These are phyloP conservation scores for Cosmia trapezina DNA, from an alignment of 2,888 invertebrate genomes.

Conservation along the genomic window DNA sequence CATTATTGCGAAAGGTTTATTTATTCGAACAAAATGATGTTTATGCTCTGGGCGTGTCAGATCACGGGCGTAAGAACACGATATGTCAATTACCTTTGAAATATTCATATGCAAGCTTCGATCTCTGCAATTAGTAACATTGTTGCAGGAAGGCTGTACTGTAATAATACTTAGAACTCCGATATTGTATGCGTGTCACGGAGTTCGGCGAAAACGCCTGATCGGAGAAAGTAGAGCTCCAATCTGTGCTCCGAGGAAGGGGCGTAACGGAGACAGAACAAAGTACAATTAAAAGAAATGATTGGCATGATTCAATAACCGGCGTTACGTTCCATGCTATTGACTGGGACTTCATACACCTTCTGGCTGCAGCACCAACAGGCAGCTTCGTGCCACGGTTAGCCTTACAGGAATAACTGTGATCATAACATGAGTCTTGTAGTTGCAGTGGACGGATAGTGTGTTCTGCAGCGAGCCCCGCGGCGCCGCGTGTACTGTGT, in stretches of 20 bases:
- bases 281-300: neutral
- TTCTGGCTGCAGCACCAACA: neutral
- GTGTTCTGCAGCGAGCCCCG: conserved; percentile 6
- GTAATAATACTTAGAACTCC: neutral
- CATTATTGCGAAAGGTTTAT: conserved; percentile 3
- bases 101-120: conserved; percentile 26
- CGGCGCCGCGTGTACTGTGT: conserved; percentile 21
- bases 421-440: neutral
- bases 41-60: conserved; percentile 24
- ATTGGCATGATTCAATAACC: no score
- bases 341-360: neutral
- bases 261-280: neutral
- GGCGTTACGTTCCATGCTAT: no score
- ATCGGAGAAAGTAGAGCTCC: neutral
- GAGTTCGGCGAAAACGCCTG: neutral
- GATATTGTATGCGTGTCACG: neutral
- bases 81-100: conserved; percentile 34
- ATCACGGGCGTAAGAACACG: conserved; percentile 26
- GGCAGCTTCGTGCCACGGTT: neutral
- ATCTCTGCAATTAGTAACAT: conserved; percentile 1
- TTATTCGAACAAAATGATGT: conserved; percentile 2
- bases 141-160: neutral
- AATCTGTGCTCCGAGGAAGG: neutral
- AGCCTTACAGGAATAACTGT: conserved; percentile 2
- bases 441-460: conserved; percentile 4